Conservation (phyloP, 2,888 invertebrate species). For the Notodonta ziczac region DNA sequence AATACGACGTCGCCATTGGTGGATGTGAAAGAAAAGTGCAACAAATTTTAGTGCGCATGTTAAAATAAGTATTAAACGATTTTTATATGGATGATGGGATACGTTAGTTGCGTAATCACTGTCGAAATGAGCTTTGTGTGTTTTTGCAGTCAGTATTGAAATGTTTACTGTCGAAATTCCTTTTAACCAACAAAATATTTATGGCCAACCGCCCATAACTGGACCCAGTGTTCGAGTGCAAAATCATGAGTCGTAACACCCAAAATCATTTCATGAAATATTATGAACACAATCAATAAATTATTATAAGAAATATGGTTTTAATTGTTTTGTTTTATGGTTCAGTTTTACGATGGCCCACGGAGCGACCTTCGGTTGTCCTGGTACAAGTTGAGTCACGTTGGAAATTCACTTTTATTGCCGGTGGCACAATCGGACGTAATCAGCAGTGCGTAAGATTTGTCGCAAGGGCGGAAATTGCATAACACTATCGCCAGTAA, state of each 20-base stretch:
- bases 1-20: too few species aligned
- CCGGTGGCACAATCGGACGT: constrained; percentile 17
- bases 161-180: too few species aligned
- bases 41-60: too few species aligned
- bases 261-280: neutral
- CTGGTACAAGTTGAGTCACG: constrained; percentile 22
- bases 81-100: too few species aligned
- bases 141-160: too few species aligned
- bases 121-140: too few species aligned
- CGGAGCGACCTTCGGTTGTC: constrained; percentile 1
- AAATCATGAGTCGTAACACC: neutral
- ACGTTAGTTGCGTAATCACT: too few species aligned
- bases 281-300: neutral
- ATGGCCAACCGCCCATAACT: too few species aligned
- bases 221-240: neutral
- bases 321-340: neutral
- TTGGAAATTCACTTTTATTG: constrained; percentile 18
- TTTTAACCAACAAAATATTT: too few species aligned
- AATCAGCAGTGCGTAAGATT: constrained; percentile 8
- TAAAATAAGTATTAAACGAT: too few species aligned
- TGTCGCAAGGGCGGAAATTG: constrained; percentile 12
- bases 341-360: neutral
- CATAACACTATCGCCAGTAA: neutral
- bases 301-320: neutral
- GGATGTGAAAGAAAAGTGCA: too few species aligned